These are phyloP conservation scores for Montipora sp. DNA, from an alignment of 64 coral and sea anemone genomes.

Conservation along the genomic window DNA sequence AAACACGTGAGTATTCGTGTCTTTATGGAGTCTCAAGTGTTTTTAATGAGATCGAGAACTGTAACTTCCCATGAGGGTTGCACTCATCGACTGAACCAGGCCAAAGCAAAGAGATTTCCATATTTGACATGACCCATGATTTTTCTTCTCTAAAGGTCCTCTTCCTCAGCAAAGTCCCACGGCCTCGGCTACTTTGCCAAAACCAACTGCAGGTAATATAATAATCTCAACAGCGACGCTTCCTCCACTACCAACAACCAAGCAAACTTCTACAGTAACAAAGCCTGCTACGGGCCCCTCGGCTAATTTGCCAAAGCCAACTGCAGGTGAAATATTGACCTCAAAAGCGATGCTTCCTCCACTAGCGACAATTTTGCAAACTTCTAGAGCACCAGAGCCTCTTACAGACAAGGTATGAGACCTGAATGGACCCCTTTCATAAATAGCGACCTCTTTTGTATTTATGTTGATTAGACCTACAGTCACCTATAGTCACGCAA, in stretches of 20 bases:
- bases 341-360: not conserved
- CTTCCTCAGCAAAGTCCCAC: not conserved
- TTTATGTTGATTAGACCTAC: no score
- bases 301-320: not conserved
- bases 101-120: not conserved
- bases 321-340: not conserved
- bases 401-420: not conserved
- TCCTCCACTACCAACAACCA: not conserved
- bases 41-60: no score
- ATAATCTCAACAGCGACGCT: not conserved
- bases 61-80: not conserved
- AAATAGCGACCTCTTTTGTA: no score
- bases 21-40: no score
- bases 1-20: no score
- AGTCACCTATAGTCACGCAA: no score
- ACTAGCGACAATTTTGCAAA: not conserved
- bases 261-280: not conserved
- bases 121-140: not conserved
- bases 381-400: not conserved
- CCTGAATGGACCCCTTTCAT: no score
- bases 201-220: not conserved
- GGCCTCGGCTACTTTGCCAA: not conserved
- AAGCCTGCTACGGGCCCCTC: no score
- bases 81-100: not conserved
- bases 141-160: not conserved